Conservation (phyloP, 2,797 vertebrate genomes). For the Hypotaenidia okinawae region DNA sequence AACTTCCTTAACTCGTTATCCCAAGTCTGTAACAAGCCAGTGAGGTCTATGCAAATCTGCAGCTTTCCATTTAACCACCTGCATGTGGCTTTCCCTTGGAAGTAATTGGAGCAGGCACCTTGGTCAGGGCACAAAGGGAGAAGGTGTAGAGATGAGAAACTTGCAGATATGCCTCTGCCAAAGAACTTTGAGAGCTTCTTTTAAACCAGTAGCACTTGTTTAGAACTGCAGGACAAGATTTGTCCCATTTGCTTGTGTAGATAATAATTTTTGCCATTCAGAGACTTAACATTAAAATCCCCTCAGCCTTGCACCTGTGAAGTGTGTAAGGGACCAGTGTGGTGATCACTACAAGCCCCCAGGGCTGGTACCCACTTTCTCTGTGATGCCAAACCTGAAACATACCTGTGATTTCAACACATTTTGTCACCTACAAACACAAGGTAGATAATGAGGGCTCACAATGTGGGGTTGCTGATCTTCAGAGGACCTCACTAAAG, state of each 20-base stretch:
- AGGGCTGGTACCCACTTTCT: neutral
- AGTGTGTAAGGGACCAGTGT: neutral
- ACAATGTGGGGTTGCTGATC: neutral
- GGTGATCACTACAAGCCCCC: neutral
- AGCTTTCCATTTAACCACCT: conserved; percentile 26
- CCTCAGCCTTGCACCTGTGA: neutral
- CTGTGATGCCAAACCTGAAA: neutral
- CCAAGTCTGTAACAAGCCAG: neutral
- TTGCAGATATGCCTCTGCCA: neutral
- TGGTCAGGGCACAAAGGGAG: conserved; percentile 8
- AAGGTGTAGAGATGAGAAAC: conserved; percentile 19
- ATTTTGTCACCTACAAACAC: neutral
- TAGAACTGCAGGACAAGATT: neutral
- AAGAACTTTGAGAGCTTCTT: neutral
- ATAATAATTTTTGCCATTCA: neutral
- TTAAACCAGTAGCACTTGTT: neutral
- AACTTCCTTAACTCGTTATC: neutral
- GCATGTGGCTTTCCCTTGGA: neutral
- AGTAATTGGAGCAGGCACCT: neutral
- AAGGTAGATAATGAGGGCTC: neutral
- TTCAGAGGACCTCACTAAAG: neutral
- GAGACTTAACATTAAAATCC: neutral
- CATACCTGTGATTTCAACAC: conserved; percentile 57
- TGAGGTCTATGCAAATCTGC: neutral
- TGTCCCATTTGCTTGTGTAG: neutral